Evolutionary conservation across 2,113 vertebrate genomes (phyloP).

Genomic region (Ciconia maguari): DNA sequence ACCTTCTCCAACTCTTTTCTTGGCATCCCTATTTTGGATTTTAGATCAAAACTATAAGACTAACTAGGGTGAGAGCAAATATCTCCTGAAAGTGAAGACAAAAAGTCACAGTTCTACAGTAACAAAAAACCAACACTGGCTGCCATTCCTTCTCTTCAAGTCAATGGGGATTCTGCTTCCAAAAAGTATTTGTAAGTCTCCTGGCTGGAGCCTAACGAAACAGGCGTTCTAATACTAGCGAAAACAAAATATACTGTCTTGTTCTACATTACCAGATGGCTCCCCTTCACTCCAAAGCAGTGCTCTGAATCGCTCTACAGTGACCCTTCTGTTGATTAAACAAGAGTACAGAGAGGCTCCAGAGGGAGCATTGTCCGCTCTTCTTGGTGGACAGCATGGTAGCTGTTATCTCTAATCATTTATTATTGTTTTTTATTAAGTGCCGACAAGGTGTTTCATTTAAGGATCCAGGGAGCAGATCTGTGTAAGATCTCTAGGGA

Average conservation of each 20-base stretch:
- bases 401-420: not conserved
- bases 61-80: not conserved
- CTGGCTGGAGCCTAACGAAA: not conserved
- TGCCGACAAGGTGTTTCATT: constrained; percentile 5
- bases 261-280: not conserved
- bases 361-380: not conserved
- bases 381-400: not conserved
- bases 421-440: not conserved
- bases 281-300: not conserved
- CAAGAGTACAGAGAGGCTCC: not conserved
- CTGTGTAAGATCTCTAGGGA: not conserved
- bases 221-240: not conserved
- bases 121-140: not conserved
- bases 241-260: not conserved
- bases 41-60: not conserved
- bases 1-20: not conserved
- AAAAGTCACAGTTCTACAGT: not conserved
- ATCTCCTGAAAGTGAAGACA: not conserved
- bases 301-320: not conserved
- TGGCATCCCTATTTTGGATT: not conserved
- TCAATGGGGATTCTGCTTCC: not conserved
- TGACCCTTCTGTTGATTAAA: not conserved
- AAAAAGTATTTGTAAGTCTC: not conserved
- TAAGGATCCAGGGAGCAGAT: not conserved
- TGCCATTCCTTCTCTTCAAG: not conserved